A percentile compares a stretch with the other conserved stretches of the same genome.
Evolutionary conservation across 2,113 vertebrate species (phyloP).

Genomic region (Callocephalon fimbriatum): DNA sequence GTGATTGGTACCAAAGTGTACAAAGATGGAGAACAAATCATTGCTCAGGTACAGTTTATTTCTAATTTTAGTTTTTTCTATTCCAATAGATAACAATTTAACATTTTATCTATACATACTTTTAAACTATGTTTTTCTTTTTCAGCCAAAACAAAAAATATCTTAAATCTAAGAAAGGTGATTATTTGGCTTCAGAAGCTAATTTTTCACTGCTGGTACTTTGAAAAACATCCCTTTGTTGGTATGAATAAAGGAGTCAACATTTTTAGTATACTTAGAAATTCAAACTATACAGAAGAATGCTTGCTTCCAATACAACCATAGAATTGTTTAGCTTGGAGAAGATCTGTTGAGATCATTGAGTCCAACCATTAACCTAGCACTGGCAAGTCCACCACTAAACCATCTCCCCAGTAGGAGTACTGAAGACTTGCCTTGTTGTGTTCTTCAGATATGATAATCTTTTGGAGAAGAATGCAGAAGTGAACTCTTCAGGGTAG

Average conservation of each 20-base stretch:
- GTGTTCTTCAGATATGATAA: not conserved
- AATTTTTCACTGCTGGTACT: not conserved
- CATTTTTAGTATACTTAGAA: not conserved
- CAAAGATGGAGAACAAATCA: constrained; percentile 92
- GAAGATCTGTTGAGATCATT: not conserved
- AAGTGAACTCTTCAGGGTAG: not conserved
- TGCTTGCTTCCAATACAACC: not conserved
- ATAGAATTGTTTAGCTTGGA: not conserved
- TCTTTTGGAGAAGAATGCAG: not conserved
- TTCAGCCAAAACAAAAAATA: not conserved
- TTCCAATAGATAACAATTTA: not conserved
- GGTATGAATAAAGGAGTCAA: not conserved
- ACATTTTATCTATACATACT: not conserved
- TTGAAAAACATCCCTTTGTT: not conserved
- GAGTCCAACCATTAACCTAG: not conserved
- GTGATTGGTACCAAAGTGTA: constrained; percentile 93
- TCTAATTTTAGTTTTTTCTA: not conserved
- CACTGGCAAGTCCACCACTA: not conserved
- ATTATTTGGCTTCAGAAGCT: not conserved
- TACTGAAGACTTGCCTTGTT: not conserved
- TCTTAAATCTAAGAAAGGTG: not conserved
- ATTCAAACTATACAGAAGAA: not conserved
- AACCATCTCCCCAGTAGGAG: not conserved
- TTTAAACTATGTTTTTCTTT: not conserved
- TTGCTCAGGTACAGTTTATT: constrained; percentile 89